Percentiles rank a stretch among this genome's conserved stretches.
Evolutionary conservation across 2,888 invertebrate genomes (phyloP).

Genomic region (Zygogramma bicolorata): DNA sequence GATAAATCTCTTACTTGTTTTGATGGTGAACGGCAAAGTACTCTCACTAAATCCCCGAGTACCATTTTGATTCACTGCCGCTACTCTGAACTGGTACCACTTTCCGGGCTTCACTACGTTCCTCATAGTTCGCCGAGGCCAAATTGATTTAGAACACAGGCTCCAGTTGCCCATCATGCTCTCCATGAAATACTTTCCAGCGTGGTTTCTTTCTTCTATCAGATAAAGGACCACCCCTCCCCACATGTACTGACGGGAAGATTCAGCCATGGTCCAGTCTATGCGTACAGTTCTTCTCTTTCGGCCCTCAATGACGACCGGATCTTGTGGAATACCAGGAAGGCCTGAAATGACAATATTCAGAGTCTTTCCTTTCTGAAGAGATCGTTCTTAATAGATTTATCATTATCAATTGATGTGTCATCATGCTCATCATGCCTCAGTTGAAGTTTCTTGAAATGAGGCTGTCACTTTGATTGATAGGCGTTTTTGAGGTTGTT

Average conservation of each 20-base stretch:
- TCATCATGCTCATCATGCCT: no score
- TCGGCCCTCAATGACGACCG: constrained; percentile 71
- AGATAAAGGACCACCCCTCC: constrained; percentile 68
- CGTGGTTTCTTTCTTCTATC: constrained; percentile 78
- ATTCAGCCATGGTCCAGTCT: constrained; percentile 58
- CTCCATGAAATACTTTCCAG: constrained; percentile 76
- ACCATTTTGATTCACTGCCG: constrained; percentile 79
- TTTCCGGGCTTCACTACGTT: constrained; percentile 75
- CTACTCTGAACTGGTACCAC: constrained; percentile 85
- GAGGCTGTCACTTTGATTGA: no score
- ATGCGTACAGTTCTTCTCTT: constrained; percentile 68
- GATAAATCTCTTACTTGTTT: constrained; percentile 61
- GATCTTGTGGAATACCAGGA: constrained; percentile 74
- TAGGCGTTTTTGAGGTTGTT: no score
- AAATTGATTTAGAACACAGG: constrained; percentile 69
- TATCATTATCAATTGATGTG: no score
- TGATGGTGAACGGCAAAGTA: constrained; percentile 72
- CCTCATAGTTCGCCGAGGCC: constrained; percentile 70
- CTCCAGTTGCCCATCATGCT: constrained; percentile 76
- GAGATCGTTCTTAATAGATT: no score
- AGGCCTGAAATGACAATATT: constrained; percentile 66
- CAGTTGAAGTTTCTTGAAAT: no score
- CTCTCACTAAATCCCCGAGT: constrained; percentile 78
- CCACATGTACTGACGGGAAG: constrained; percentile 27
- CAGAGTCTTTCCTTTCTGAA: no score